phyloP scores from a whole-genome alignment of 2,797 vertebrate genomes.

The Helarctos malayanus region DNA sequence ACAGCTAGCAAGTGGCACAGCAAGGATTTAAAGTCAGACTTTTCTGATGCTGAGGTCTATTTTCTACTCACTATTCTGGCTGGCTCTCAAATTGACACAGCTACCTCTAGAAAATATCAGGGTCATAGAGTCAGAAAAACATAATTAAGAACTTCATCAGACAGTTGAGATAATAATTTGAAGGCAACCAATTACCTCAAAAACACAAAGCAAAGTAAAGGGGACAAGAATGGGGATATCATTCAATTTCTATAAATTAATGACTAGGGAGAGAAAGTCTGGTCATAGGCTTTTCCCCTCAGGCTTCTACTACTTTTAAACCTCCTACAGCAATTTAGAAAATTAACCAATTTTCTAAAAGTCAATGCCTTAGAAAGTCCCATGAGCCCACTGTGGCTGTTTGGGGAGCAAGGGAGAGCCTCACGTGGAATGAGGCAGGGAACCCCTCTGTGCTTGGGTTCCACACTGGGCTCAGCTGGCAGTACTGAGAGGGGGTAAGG shows the following conservation, averaged over 20 bases:
- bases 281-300: neutral
- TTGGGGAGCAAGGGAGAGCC: neutral
- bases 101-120: neutral
- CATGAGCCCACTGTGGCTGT: neutral
- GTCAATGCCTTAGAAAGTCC: neutral
- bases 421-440: neutral
- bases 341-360: neutral
- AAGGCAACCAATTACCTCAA: neutral
- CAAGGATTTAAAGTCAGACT: neutral
- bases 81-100: neutral
- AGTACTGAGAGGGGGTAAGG: neutral
- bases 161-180: neutral
- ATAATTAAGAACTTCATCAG: neutral
- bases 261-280: neutral
- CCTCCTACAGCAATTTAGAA: neutral
- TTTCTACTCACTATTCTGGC: neutral
- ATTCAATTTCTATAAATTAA: neutral
- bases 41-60: neutral
- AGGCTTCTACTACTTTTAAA: neutral
- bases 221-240: neutral
- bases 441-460: neutral
- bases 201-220: conserved; percentile 4
- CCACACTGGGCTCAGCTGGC: neutral
- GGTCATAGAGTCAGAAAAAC: neutral
- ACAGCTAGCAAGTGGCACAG: neutral